Base-by-base conservation (phyloP, 2,888 invertebrate species). In the Chloroclystis v-ata region DNA sequence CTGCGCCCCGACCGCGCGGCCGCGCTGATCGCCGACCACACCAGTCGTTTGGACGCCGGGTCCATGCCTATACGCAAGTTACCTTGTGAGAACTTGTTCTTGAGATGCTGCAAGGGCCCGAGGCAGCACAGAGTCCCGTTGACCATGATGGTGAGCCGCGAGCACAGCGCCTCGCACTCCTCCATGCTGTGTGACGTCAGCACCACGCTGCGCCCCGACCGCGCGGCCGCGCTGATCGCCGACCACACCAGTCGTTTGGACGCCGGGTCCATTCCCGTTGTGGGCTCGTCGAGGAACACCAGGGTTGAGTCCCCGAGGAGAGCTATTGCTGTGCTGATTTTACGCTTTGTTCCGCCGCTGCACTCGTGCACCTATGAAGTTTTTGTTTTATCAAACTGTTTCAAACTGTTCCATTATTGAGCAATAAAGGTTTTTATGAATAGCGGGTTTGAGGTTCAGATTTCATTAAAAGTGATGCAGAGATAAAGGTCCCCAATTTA, bases 171-270 rank as follows among this genome's bases (percentile, higher is more conserved):
- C 80, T 95, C 95, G 75, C 95, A 94, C 75, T 95, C 95, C 75
- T 94, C 94, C 94, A 95, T 94, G 63, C 82, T 83, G 75, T 86
- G 86, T 37, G 86, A 82, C 56, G 86, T 85, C 56, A 96, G 87
- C 48, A 96, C 89, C 38, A 96, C 90, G 51, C 95, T 93, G 33
- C 96, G 95, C 0, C 91, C 89, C 40, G 91, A 90, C 8, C 56
- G 28, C 52, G 92, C 90, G 51, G 90, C 89, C 3, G 56, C 64
- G 61, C 73, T 78, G 24, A 96, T 89, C 37, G 92, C 90, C 62
- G 92, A 89, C 96, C 96, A 96, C 8, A 97, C 89, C 51, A 93
- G 91, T 2, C 96, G 90, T 60, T 95, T 91, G 0, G 95, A 94
- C 2, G 93, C 93, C 1, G 95, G 93, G 68, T 96, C 95, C 92